Base-by-base conservation (phyloP, 2,113 vertebrate genomes). In the Cebus imitator region DNA sequence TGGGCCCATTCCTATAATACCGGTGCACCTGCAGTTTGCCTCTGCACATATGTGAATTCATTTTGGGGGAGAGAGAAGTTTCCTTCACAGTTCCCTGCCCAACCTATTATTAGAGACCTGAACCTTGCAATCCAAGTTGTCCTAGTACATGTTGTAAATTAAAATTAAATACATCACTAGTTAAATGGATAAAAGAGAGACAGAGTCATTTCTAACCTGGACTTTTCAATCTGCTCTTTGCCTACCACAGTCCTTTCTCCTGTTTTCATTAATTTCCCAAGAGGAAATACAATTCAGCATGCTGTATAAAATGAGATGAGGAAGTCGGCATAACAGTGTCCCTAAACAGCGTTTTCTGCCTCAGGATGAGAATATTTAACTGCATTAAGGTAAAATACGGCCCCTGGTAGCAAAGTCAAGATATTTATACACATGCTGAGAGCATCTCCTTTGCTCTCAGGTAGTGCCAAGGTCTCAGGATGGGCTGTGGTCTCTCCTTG, bases 231-330 rank as follows among this genome's bases (percentile, higher is more conserved):
- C 95, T 97, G 97, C 50, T 98, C 58, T 30, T 55, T 96, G 95
- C 91, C 81, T 5, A 83, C 96, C 94, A 95, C 93, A 96, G 91
- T 84, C 48, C 87, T 97, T 97, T 35, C 80, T 95, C 75, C 82
- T 82, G 83, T 95, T 98, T 96, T 70, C 93, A 87, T 72, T 98
- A 95, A 98, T 98, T 99, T 98, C 98, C 98, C 98, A 96, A 50
- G 98, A 98, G 98, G 80, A 98, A 87, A 89, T 96, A 95, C 94
- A 96, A 92, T 91, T 79, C 66, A 7, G 13, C 58, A 21, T 66
- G 81, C 93, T 93, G 87, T 83, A 72, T 78, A 93, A 94, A 97
- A 97, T 87, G 81, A 96, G 92, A 96, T 76, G 66, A 94, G 75
- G 58, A 91, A 97, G 91, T 76, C 20, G 48, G 78, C 75, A 96